Evolutionary conservation across 2,888 invertebrate species (phyloP).

Genomic region (Clusia tigrina): DNA sequence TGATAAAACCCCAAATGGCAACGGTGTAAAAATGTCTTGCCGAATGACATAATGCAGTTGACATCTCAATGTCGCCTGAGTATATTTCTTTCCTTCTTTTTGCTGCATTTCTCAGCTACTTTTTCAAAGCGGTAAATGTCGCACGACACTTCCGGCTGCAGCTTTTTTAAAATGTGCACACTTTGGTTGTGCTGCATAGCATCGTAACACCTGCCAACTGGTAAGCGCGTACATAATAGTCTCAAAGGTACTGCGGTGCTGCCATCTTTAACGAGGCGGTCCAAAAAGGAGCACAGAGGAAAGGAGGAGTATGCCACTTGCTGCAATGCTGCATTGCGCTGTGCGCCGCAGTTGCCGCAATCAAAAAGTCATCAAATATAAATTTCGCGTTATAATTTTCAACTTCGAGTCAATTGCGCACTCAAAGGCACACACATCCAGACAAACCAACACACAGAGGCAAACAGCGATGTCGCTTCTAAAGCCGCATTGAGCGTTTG

Average conservation of each 20-base stretch:
- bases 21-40: too few relatives aligned
- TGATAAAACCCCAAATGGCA: not conserved
- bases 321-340: not conserved
- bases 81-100: not conserved
- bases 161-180: not conserved
- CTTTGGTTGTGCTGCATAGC: not conserved
- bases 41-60: too few relatives aligned
- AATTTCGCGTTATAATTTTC: not conserved
- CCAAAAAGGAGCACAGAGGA: not conserved
- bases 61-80: not conserved
- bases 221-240: too few relatives aligned
- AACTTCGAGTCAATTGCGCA: not conserved
- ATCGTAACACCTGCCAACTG: not conserved
- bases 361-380: not conserved
- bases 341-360: not conserved
- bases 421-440: constrained; percentile 23
- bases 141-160: not conserved
- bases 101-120: not conserved
- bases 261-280: not conserved
- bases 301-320: not conserved
- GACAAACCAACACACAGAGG: constrained; percentile 7
- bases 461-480: not conserved
- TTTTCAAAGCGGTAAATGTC: not conserved
- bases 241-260: not conserved
- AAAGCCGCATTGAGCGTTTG: not conserved